Evolutionary conservation across 2,888 invertebrate species (phyloP).

Genomic region (Melangyna quadrimaculata): DNA sequence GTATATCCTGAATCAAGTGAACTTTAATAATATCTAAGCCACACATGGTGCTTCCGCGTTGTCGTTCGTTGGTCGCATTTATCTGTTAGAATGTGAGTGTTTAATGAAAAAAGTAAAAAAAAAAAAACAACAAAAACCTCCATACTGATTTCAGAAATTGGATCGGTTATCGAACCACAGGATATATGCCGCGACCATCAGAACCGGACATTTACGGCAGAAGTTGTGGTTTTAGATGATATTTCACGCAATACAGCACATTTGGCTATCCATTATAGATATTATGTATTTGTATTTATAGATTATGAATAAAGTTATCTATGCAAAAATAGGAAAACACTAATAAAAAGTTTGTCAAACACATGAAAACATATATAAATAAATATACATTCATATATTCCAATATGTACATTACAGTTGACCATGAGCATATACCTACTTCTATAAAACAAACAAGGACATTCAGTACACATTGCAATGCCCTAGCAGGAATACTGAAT

Average conservation of each 20-base stretch:
- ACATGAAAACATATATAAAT: background rate
- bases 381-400: background rate
- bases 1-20: background rate
- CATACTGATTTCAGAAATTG: slow-evolving; percentile 35
- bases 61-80: background rate
- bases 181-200: slow-evolving; percentile 24
- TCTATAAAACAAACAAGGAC: background rate
- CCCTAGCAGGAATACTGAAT: background rate
- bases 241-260: slow-evolving; percentile 16
- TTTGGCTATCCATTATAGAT: background rate
- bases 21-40: slow-evolving; percentile 3
- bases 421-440: background rate
- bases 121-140: slow-evolving; percentile 1
- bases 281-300: slow-evolving; percentile 14
- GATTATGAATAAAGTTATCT: slow-evolving; percentile 18
- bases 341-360: slow-evolving; percentile 1
- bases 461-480: background rate
- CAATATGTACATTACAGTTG: background rate
- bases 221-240: slow-evolving; percentile 22
- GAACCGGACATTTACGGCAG: slow-evolving; percentile 39
- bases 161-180: slow-evolving; percentile 52
- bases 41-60: slow-evolving; percentile 15
- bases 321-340: slow-evolving; percentile 11
- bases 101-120: background rate
- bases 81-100: slow-evolving; percentile 6